Evolutionary conservation across 2,888 invertebrate species (phyloP).

Genomic region (Heliconius erato): DNA sequence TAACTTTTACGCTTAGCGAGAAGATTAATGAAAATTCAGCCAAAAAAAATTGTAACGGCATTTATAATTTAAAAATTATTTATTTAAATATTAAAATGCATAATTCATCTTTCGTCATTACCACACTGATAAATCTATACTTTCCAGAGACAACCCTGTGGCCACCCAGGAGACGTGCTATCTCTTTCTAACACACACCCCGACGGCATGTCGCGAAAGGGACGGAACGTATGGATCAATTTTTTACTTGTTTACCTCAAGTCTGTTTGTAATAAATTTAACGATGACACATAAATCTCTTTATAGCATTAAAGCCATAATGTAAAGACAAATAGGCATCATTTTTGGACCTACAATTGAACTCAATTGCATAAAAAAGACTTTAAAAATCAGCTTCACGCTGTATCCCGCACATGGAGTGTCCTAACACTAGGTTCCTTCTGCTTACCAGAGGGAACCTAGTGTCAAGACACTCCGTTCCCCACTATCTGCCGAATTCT

Average conservation of each 20-base stretch:
- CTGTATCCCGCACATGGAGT: no score
- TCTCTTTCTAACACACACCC: constrained; percentile 63
- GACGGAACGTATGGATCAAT: constrained; percentile 53
- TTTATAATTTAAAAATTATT: not conserved
- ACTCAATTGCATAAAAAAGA: not conserved
- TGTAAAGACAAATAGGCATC: constrained; percentile 16
- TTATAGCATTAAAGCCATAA: constrained; percentile 37
- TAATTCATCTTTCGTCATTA: constrained; percentile 22
- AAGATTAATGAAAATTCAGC: not conserved
- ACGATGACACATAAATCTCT: constrained; percentile 34
- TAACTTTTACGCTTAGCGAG: not conserved
- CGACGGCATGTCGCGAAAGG: constrained; percentile 59
- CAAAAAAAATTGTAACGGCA: not conserved
- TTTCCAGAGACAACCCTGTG: constrained; percentile 46
- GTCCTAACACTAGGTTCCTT: no score
- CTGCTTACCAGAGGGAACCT: no score
- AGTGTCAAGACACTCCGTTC: no score
- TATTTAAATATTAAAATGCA: constrained; percentile 17
- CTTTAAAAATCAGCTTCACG: not conserved
- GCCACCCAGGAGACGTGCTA: constrained; percentile 69
- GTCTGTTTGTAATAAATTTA: constrained; percentile 65
- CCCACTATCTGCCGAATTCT: no score
- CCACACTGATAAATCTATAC: constrained; percentile 25
- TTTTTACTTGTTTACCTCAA: constrained; percentile 64
- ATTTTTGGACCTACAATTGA: constrained; percentile 17